Percentiles rank a stretch among this genome's conserved stretches.
phyloP scores from a whole-genome alignment of 2,797 vertebrate species.

The Linurgus olivaceus region DNA sequence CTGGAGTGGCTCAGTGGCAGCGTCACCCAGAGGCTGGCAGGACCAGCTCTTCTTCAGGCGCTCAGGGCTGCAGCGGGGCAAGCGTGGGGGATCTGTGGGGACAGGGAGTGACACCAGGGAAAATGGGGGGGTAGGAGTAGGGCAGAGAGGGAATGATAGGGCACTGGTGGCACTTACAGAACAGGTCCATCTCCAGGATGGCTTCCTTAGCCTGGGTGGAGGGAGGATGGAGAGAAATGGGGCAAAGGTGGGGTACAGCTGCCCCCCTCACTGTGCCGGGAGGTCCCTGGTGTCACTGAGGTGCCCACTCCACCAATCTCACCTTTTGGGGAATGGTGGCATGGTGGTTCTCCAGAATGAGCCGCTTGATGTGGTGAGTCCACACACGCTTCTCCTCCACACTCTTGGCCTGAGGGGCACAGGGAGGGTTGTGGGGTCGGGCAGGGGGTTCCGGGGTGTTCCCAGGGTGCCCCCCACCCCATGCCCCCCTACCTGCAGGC shows the following conservation, averaged over 20 bases:
- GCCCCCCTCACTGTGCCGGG: fast-evolving
- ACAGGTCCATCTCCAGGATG: conserved; percentile 89
- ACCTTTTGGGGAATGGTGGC: conserved; percentile 91
- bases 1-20: conserved; percentile 43
- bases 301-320: neutral
- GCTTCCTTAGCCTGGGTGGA: conserved; percentile 86
- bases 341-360: conserved; percentile 96
- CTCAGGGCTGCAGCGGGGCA: conserved; percentile 86
- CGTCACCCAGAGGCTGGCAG: conserved; percentile 74
- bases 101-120: neutral
- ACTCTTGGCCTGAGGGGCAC: conserved; percentile 82
- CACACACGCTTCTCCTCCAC: conserved; percentile 91
- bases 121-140: fast-evolving
- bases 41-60: conserved; percentile 84
- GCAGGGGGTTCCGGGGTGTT: fast-evolving
- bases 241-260: neutral
- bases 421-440: fast-evolving
- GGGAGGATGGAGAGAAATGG: neutral
- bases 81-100: conserved; percentile 81
- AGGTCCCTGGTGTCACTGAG: neutral
- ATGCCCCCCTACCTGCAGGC: conserved; percentile 82
- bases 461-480: fast-evolving
- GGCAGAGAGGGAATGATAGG: neutral
- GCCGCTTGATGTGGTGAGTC: conserved; percentile 95
- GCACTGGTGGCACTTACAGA: conserved; percentile 81